Evolutionary conservation across 2,888 invertebrate genomes (phyloP), one percentile per base, ranked within the genome.

Genomic region (Sphinx pinastri): DNA sequence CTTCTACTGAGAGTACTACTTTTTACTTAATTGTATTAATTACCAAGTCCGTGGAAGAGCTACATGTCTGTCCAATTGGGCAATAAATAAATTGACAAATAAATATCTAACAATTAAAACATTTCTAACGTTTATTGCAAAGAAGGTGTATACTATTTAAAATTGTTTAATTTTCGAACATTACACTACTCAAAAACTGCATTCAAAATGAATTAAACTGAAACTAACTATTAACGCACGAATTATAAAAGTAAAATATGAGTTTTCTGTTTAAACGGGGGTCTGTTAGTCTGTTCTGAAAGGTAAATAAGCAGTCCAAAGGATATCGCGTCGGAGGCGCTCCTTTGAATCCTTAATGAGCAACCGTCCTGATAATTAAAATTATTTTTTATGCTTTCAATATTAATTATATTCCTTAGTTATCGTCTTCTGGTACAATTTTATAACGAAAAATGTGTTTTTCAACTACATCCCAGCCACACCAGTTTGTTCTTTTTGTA

Each of bases 321-420:
- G 77, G 79, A 81, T 79, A 79, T 78, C 74, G 76, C 71, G 78
- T 73, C 72, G 77, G 79, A 79, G 72, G 77, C 79, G 79, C 79
- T 79, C 77, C 79, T 81, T 79, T 88, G 87, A 88, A 88, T 87
- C 79, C 79, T 77, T 86, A 87, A 88, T 85, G 85, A 88, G 82
- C 78, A 76, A 79, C 81, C 81, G 81, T 81, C 84, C 82, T 79
- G 49, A 63, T 86, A 84, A 86, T 85, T 85, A 84, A 84, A 84
- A 84, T 80, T 58, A 80, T 81, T 79, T 79, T 81, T 81, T 79
- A 76, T 74, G 74, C 73, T 70, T 71, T 71, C 63, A 63, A 73
- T 75, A 67, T 73, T 71, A 73, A 73, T 69, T 63, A 49, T 63
- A 13, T 5, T 19, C 16, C 71, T 59, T 68, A 72, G 74, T 63